phyloP scores from a whole-genome alignment of 2,113 vertebrate genomes.

The Scomber scombrus region DNA sequence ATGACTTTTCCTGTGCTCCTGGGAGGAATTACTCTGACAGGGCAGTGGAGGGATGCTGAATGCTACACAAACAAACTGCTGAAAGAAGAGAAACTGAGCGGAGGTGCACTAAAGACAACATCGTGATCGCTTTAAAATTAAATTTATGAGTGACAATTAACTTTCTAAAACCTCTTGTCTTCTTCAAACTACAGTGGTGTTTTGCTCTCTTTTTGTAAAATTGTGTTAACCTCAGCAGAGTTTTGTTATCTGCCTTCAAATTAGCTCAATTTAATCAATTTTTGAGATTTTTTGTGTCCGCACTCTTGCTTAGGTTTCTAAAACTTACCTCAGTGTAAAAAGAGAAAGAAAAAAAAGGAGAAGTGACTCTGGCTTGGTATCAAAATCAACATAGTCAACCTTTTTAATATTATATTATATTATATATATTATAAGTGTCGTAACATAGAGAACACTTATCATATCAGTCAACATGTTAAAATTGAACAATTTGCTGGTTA shows the following conservation, averaged over 20 bases:
- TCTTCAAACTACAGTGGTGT: background rate
- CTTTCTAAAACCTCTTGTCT: conserved; percentile 5
- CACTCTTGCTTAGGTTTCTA: too few relatives aligned
- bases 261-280: background rate
- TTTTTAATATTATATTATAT: too few relatives aligned
- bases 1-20: conserved; percentile 64
- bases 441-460: too few relatives aligned
- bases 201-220: background rate
- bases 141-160: conserved; percentile 25
- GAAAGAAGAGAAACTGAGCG: conserved; percentile 24
- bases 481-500: too few relatives aligned
- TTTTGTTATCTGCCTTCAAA: background rate
- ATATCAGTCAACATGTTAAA: too few relatives aligned
- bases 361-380: background rate
- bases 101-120: background rate
- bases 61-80: conserved; percentile 47
- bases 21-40: conserved; percentile 66
- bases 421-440: too few relatives aligned
- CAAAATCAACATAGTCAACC: background rate
- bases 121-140: background rate
- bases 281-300: background rate
- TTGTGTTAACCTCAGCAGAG: background rate
- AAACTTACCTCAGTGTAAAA: background rate
- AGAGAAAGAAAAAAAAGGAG: background rate
- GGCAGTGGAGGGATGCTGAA: conserved; percentile 55